phyloP scores from a whole-genome alignment of 2,113 vertebrate genomes.

The Otolemur garnettii region DNA sequence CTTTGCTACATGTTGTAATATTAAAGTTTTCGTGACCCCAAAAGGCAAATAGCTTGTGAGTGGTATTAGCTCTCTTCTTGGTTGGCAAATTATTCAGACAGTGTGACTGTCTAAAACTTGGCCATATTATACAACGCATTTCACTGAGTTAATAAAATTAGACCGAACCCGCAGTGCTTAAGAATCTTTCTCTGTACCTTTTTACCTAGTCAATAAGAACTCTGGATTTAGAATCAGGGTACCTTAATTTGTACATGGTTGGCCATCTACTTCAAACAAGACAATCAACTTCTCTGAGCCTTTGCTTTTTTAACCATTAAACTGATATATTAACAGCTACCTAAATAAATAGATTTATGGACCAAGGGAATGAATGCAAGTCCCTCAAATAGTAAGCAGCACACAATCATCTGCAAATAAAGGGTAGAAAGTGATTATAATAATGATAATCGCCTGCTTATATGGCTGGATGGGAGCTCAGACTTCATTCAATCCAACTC shows the following conservation, averaged over 20 bases:
- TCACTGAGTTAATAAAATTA: not conserved
- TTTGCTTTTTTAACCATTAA: conserved; percentile 1
- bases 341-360: not conserved
- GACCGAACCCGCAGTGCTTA: not conserved
- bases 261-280: not conserved
- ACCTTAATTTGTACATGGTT: not conserved
- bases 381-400: not conserved
- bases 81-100: not conserved
- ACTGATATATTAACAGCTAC: not conserved
- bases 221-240: not conserved
- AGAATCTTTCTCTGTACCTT: not conserved
- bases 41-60: not conserved
- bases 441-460: not conserved
- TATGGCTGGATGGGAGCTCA: not conserved
- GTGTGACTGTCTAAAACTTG: not conserved
- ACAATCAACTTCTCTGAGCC: not conserved
- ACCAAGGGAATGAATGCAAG: not conserved
- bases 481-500: not conserved
- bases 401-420: not conserved
- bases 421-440: not conserved
- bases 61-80: not conserved
- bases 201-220: not conserved
- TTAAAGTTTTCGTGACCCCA: not conserved
- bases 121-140: not conserved
- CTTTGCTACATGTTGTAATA: not conserved